Conservation (phyloP, 2,888 invertebrate genomes). For the Hypomecis punctinalis region DNA sequence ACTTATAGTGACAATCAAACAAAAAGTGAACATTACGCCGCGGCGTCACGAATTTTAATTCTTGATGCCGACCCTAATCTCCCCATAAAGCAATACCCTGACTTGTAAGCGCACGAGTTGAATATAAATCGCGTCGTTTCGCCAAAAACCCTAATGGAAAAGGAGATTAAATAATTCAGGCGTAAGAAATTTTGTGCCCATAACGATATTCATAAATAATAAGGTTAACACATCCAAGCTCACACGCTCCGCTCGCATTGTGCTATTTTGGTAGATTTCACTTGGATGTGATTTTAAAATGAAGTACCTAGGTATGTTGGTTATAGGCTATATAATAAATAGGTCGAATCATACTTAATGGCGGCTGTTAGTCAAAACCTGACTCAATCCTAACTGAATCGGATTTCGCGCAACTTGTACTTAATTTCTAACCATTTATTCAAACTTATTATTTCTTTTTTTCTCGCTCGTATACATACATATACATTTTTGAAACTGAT, state of each 20-base stretch:
- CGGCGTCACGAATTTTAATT: conserved; percentile 59
- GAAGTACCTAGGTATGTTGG: neutral
- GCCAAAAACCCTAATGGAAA: conserved; percentile 82
- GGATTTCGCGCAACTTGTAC: no score
- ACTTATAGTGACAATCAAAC: neutral
- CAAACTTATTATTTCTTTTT: no score
- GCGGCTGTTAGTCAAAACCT: no score
- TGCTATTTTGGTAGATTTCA: conserved; percentile 37
- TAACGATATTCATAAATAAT: conserved; percentile 81
- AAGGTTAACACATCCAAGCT: conserved; percentile 70
- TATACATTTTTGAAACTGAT: no score
- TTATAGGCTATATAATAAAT: no score
- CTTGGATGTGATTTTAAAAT: neutral
- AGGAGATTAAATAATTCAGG: conserved; percentile 82
- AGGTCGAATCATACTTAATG: no score
- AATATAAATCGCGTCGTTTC: conserved; percentile 83
- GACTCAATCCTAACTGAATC: no score
- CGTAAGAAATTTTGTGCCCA: conserved; percentile 80
- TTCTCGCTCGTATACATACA: no score
- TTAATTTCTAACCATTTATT: no score
- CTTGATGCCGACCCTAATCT: conserved; percentile 74
- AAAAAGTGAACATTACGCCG: conserved; percentile 11
- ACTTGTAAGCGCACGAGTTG: conserved; percentile 64
- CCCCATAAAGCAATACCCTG: conserved; percentile 73
- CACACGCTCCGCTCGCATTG: conserved; percentile 44